Base-by-base conservation (phyloP, 2,888 invertebrate species). In the Aproaerema taeniolella region DNA sequence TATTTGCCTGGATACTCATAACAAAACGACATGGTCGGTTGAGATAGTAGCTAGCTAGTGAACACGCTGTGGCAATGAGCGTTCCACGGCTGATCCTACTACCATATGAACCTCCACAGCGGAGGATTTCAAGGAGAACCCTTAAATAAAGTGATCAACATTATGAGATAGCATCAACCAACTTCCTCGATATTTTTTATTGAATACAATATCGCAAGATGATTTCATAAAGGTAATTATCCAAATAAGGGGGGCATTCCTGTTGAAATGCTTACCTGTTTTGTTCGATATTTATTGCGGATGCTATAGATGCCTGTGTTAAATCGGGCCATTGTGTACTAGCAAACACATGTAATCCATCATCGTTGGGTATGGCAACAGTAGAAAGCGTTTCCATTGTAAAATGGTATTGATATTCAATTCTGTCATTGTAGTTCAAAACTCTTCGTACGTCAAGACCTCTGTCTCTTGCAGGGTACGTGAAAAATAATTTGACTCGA, bases 11-110 rank as follows among this genome's bases (percentile, higher is more conserved):
- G 39, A 96, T 79, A 13, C 91, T 87, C 73, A 94, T 71, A 1
- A 91, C 88, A 41, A 96, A 88, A 13, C 93, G 88, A 0, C 93
- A 91, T 0, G 95, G 94, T 34, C 90, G 83, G 50, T 87, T 82
- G 31, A 91, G 68, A 31, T 88, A 87, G 46, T 89, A 68, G 0
- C 93, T 90, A 0, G 91, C 95, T 8, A 96, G 59, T 0, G 93
- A 91, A 42, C 92, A 90, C 0, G 92, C 92, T 15, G 89, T 87
- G 0, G 92, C 88, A 0, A 90, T 64, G 6, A 88, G 76, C 9
- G 79, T 69, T 4, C 88, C 69, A 4, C 94, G 88, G 0, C 89
- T 87, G 36, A 94, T 90, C 70, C 94, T 95, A 0, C 76, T 68
- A 0, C 95, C 95, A 58, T 91, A 95, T 0, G 78, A 91, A 5